Conservation (phyloP, 2,113 vertebrate genomes). For the Gavia stellata region DNA sequence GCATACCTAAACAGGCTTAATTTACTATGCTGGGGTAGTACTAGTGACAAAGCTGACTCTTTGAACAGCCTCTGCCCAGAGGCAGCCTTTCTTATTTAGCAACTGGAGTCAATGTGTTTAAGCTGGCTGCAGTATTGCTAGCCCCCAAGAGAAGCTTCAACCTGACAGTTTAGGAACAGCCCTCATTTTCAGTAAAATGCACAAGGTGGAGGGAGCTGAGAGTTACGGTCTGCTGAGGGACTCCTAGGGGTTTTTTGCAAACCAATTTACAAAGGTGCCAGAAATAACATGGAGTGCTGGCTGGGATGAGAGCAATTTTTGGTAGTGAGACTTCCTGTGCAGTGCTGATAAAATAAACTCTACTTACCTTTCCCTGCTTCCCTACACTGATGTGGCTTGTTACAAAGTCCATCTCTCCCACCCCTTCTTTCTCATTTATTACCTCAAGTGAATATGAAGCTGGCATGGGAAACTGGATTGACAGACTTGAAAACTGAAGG, state of each 20-base stretch:
- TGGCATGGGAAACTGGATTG: background rate
- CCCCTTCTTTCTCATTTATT: slow-evolving; percentile 1
- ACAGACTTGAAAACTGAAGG: background rate
- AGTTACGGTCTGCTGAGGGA: background rate
- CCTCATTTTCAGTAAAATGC: background rate
- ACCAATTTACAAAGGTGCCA: slow-evolving; percentile 17
- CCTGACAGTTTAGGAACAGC: background rate
- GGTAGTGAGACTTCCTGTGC: slow-evolving; percentile 15
- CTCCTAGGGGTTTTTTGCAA: background rate
- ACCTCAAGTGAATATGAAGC: background rate
- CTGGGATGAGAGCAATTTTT: slow-evolving; percentile 16
- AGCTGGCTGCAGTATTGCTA: background rate
- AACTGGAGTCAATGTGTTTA: background rate
- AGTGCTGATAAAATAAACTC: slow-evolving; percentile 50
- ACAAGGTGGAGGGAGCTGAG: background rate
- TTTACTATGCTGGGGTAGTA: background rate
- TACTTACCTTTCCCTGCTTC: slow-evolving; percentile 26
- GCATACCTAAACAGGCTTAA: background rate
- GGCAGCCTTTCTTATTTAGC: background rate
- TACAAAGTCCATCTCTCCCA: background rate
- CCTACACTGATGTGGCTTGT: background rate
- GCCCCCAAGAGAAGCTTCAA: background rate
- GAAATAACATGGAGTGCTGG: slow-evolving; percentile 18
- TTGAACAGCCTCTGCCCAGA: background rate
- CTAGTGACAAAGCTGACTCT: background rate